phyloP scores from a whole-genome alignment of 1,140 invertebrate species.

The Trichonephila inaurata region DNA sequence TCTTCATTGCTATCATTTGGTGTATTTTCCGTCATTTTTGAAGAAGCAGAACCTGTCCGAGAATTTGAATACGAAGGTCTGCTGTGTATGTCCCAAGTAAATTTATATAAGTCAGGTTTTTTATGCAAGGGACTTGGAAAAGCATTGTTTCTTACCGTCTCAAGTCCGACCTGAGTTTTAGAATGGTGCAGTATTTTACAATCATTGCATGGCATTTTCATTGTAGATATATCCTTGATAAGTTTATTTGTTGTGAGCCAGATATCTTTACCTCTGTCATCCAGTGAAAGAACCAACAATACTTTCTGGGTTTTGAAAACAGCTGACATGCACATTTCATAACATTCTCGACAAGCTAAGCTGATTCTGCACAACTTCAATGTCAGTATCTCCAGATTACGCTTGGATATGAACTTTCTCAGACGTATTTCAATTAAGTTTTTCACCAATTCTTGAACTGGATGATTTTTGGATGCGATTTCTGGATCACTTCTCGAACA shows the following conservation, averaged over 20 bases:
- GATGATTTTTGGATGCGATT: background rate
- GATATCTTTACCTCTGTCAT: background rate
- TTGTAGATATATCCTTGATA: background rate
- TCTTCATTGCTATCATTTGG: too few relatives aligned
- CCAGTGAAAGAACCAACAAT: constrained; percentile 7
- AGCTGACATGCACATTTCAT: background rate
- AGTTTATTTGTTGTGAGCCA: background rate
- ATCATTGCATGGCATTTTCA: background rate
- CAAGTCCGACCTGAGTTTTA: background rate
- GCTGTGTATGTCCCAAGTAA: too few relatives aligned
- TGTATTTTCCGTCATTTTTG: too few relatives aligned
- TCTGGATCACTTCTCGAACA: background rate
- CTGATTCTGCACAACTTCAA: background rate
- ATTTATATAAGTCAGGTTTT: too few relatives aligned
- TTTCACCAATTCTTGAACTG: background rate
- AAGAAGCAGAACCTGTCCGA: too few relatives aligned
- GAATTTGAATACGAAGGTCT: too few relatives aligned
- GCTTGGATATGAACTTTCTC: constrained; percentile 5
- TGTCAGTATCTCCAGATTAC: background rate
- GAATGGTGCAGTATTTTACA: background rate
- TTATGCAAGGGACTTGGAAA: too few relatives aligned
- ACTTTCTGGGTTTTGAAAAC: background rate
- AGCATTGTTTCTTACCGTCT: background rate
- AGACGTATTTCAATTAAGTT: background rate
- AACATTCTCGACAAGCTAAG: background rate